Evolutionary conservation across 2,888 invertebrate species (phyloP), one percentile per base, ranked within the genome.

Genomic region (Leucophenga montana): DNA sequence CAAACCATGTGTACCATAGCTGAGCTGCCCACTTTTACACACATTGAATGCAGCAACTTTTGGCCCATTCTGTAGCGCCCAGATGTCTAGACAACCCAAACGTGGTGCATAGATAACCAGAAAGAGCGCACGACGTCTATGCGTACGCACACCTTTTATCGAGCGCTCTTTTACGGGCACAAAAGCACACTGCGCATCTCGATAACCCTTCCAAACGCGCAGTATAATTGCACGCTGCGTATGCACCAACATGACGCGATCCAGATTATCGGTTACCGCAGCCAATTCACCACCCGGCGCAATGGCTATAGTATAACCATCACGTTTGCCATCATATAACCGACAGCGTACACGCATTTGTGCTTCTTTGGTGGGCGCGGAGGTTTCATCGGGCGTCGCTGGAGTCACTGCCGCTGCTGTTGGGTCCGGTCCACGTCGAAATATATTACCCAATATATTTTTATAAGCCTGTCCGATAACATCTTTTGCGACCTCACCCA

Each of bases 121-220:
- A 88, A 98, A 99, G 64, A 95, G 90, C 0, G 92, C 90, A 79
- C 92, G 90, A 48, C 92, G 89, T 11, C 80, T 78, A 39, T 85
- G 82, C 1, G 77, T 82, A 70, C 85, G 83, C 31, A 84, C 76
- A 0, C 81, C 85, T 31, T 86, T 86, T 5, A 86, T 74, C 1
- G 85, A 82, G 71, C 92, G 92, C 83, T 95, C 95, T 44, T 91
- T 90, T 0, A 95, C 94, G 89, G 96, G 95, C 54, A 98, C 90
- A 92, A 98, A 99, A 1, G 95, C 96, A 86, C 97, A 96, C 86
- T 98, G 95, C 0, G 98, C 98, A 86, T 98, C 97, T 66, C 98
- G 91, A 88, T 97, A 99, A 3, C 99, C 98, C 90, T 98, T 98
- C 92, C 97, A 97, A 85, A 98, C 93, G 66, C 96, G 91, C 50